phyloP scores from a whole-genome alignment of 2,888 invertebrate species.

The Neoascia interrupta region DNA sequence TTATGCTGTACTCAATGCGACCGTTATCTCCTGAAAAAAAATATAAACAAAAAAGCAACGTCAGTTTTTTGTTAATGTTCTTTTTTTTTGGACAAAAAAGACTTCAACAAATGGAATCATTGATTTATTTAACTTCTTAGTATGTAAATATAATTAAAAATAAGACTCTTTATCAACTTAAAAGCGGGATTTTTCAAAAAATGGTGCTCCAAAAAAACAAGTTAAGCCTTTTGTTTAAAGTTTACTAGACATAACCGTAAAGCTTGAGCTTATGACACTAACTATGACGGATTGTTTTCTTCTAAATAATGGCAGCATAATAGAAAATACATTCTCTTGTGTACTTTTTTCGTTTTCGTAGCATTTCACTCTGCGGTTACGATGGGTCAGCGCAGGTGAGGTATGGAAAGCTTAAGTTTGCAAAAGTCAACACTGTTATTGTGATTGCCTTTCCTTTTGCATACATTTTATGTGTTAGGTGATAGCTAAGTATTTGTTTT shows the following conservation, averaged over 20 bases:
- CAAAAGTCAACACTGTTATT: constrained; percentile 54
- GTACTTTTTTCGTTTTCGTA: constrained; percentile 8
- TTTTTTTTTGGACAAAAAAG: too few species aligned
- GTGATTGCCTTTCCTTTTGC: constrained; percentile 38
- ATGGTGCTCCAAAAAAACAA: too few species aligned
- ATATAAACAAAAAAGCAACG: too few species aligned
- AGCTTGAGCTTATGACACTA: too few species aligned
- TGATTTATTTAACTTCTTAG: too few species aligned
- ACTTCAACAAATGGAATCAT: too few species aligned
- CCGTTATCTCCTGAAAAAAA: constrained; percentile 92
- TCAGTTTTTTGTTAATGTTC: too few species aligned
- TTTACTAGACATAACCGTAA: too few species aligned
- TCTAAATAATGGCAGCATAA: constrained; percentile 30
- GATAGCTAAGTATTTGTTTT: constrained; percentile 37
- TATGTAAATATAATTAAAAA: too few species aligned
- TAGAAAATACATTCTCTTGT: constrained; percentile 26
- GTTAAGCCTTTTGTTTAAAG: too few species aligned
- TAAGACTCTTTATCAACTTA: too few species aligned
- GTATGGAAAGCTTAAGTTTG: constrained; percentile 51
- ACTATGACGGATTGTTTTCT: constrained; percentile 57
- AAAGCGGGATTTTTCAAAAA: too few species aligned
- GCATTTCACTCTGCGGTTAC: constrained; percentile 29
- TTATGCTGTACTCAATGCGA: constrained; percentile 89
- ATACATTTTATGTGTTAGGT: constrained; percentile 17
- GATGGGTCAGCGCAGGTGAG: constrained; percentile 48